Conservation (phyloP, 2,797 vertebrate genomes). For the Nannoperca australis region DNA sequence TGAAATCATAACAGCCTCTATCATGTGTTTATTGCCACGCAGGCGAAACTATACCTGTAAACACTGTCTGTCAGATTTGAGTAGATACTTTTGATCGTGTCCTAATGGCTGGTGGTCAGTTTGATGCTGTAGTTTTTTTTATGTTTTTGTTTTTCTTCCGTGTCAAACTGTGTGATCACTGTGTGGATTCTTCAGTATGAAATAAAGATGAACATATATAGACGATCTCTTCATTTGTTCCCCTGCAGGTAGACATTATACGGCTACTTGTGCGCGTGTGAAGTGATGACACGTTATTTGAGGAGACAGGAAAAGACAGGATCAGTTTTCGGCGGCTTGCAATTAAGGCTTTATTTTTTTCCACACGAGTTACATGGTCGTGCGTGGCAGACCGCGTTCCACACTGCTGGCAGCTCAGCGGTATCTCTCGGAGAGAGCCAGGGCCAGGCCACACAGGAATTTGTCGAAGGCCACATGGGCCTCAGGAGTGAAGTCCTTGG, state of each 20-base stretch:
- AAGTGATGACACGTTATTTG: too few relatives aligned
- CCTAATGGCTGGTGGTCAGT: background rate
- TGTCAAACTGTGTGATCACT: background rate
- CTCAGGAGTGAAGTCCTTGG: constrained; percentile 78
- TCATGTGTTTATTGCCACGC: constrained; percentile 3
- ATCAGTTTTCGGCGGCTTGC: background rate
- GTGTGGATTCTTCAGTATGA: background rate
- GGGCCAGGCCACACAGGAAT: constrained; percentile 80
- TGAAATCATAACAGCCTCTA: constrained; percentile 66
- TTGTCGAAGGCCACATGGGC: constrained; percentile 88
- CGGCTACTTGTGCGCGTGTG: background rate
- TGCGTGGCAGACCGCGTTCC: background rate
- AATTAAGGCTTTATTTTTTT: constrained; percentile 53
- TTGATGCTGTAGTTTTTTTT: background rate
- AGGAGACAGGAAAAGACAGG: constrained; percentile 24
- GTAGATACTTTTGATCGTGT: background rate
- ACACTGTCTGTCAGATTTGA: background rate
- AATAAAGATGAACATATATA: constrained; percentile 31
- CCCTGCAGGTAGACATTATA: background rate
- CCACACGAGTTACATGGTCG: background rate
- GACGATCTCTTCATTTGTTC: background rate
- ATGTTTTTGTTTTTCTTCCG: background rate
- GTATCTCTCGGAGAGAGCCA: constrained; percentile 88
- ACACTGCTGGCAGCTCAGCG: constrained; percentile 71
- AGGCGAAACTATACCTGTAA: background rate